Percentiles rank a stretch among this genome's conserved stretches.
Conservation (phyloP, 2,113 vertebrate genomes). For the Pelecanus crispus region DNA sequence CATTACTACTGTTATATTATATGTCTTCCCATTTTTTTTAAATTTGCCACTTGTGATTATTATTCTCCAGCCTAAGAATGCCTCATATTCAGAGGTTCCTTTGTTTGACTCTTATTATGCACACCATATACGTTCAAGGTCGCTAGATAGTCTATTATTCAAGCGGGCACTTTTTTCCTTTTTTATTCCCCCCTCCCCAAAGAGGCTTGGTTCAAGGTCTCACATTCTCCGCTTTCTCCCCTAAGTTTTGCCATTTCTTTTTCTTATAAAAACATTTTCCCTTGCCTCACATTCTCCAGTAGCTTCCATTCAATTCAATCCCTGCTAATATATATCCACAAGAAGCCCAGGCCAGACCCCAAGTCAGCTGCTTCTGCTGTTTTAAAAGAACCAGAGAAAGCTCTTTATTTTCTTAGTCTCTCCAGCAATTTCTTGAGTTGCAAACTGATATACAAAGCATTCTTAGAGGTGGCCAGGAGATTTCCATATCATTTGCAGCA, state of each 20-base stretch:
- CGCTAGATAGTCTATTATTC: slow-evolving; percentile 73
- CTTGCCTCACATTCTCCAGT: slow-evolving; percentile 50
- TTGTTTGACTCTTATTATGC: slow-evolving; percentile 75
- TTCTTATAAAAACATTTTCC: slow-evolving; percentile 69
- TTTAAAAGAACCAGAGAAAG: slow-evolving; percentile 47
- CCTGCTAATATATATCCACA: slow-evolving; percentile 33
- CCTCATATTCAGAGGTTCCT: slow-evolving; percentile 51
- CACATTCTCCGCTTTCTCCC: slow-evolving; percentile 54
- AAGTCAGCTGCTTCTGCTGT: slow-evolving; percentile 29
- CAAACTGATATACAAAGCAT: slow-evolving; percentile 20
- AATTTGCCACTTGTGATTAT: slow-evolving; percentile 71
- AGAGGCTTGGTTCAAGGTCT: slow-evolving; percentile 76
- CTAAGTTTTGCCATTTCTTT: slow-evolving; percentile 75
- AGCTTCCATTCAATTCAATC: slow-evolving; percentile 51
- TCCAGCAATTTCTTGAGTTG: slow-evolving; percentile 39
- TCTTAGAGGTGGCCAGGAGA: slow-evolving; percentile 3
- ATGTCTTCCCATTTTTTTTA: slow-evolving; percentile 38
- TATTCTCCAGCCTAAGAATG: slow-evolving; percentile 69
- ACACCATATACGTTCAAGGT: slow-evolving; percentile 75
- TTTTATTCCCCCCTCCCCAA: slow-evolving; percentile 37
- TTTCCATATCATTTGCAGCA: background rate
- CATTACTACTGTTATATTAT: slow-evolving; percentile 50
- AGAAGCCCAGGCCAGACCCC: slow-evolving; percentile 44
- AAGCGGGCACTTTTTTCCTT: slow-evolving; percentile 59
- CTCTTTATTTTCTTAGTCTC: slow-evolving; percentile 47